Evolutionary conservation across 1,140 invertebrate species (phyloP), one percentile per base, ranked within the genome.

Genomic region (Drosophila nebulosa): DNA sequence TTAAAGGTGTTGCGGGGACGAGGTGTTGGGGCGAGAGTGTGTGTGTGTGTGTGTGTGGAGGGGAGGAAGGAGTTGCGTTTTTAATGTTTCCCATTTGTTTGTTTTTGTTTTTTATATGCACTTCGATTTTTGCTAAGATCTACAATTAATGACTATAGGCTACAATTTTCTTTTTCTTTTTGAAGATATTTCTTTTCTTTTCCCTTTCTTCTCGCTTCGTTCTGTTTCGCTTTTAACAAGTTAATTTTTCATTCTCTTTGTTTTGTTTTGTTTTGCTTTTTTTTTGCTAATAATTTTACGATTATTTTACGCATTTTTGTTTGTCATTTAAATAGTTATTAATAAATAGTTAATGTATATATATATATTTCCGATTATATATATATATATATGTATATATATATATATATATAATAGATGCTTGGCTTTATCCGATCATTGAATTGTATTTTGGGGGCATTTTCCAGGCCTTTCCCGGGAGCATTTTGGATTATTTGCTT

Each of bases 81-180:
- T 21, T 10, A 46, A 46, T 46, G 16, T 46, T 14, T 18, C 39
- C 16, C 16, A 0, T 36, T 36, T 36, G 12, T n/a, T 39, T 42
- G 14, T 42, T 16, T 42, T 12, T 18, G 14, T 61, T 27, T 30
- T 30, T 1, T 88, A 86, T 86, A 86, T 88, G 81, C 81, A 86
- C 81, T 88, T 86, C 81, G 74, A 76, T 86, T 88, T 86, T 86
- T 64, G 71, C 83, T 86, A 86, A 88, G 74, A 88, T 83, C 83
- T 88, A 88, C 75, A 86, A 86, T 85, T 85, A 85, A 86, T 86
- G 83, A 88, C 83, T 88, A 86, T 70, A 71, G 69, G 83, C 83
- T 86, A 88, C 78, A 86, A 78, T 86, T 46, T 46, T 46, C 39
- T 46, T 86, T 46, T 46, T 46, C 39, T 46, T 88, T 62, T 78